Conservation (phyloP, 2,113 vertebrate species). For the Poecile atricapillus region DNA sequence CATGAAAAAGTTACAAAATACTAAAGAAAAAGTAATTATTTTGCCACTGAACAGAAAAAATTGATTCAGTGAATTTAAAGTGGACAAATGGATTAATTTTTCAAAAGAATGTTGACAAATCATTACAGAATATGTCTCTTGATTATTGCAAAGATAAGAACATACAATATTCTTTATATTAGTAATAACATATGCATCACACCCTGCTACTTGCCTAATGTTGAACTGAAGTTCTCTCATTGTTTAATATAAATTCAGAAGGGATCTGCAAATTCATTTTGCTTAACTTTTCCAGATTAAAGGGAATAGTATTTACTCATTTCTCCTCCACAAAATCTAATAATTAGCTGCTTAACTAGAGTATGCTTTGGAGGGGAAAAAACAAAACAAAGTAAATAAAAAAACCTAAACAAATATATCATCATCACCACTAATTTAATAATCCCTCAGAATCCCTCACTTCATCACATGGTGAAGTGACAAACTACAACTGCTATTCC, state of each 20-base stretch:
- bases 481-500: neutral
- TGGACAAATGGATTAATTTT: neutral
- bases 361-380: neutral
- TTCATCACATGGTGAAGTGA: neutral
- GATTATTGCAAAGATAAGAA: neutral
- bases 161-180: neutral
- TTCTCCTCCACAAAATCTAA: neutral
- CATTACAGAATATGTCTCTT: neutral
- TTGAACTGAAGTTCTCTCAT: neutral
- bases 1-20: neutral
- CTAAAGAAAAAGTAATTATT: neutral
- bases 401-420: rapidly evolving
- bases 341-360: neutral
- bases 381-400: neutral
- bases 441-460: neutral
- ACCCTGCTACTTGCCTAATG: neutral
- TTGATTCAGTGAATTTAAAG: neutral
- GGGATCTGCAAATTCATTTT: neutral
- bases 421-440: neutral
- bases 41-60: neutral
- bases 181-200: neutral
- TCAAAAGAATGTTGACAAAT: neutral
- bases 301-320: neutral
- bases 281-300: neutral
- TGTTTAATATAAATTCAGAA: neutral